These are phyloP conservation scores for Pachycephus smyrnensis DNA, from an alignment of 2,888 invertebrate genomes.

Conservation along the genomic window DNA sequence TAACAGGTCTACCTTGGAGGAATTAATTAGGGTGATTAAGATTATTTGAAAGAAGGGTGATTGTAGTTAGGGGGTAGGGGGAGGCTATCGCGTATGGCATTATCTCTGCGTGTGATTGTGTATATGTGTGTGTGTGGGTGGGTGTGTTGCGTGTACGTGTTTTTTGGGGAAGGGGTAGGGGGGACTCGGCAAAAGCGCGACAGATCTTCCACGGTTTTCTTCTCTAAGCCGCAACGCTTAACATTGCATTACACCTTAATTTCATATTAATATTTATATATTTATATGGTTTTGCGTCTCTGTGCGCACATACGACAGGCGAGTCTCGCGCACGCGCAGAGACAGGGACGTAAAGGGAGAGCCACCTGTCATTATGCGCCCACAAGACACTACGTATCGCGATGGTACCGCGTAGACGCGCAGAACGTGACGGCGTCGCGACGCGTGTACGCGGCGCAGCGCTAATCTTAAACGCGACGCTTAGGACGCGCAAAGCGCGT, in stretches of 20 bases:
- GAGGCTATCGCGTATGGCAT: not conserved
- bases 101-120: not conserved
- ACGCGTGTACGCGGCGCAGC: not conserved
- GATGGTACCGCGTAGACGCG: not conserved
- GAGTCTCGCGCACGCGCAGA: not conserved
- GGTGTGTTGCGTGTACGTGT: not conserved
- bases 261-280: constrained; percentile 9
- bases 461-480: constrained; percentile 30
- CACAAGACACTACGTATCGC: not conserved
- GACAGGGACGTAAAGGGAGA: not conserved
- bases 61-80: not conserved
- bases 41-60: not conserved
- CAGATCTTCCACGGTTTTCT: constrained; percentile 18
- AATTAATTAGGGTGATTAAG: not conserved
- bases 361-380: not conserved
- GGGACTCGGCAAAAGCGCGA: constrained; percentile 15
- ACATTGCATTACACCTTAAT: constrained; percentile 18
- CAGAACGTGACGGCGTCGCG: not conserved
- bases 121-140: no score
- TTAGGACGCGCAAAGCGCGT: constrained; percentile 37
- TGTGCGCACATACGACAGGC: not conserved
- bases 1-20: not conserved
- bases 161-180: not conserved
- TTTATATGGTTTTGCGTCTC: constrained; percentile 1
- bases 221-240: constrained; percentile 16